phyloP scores from a whole-genome alignment of 2,888 invertebrate species.

The Aelia acuminata region DNA sequence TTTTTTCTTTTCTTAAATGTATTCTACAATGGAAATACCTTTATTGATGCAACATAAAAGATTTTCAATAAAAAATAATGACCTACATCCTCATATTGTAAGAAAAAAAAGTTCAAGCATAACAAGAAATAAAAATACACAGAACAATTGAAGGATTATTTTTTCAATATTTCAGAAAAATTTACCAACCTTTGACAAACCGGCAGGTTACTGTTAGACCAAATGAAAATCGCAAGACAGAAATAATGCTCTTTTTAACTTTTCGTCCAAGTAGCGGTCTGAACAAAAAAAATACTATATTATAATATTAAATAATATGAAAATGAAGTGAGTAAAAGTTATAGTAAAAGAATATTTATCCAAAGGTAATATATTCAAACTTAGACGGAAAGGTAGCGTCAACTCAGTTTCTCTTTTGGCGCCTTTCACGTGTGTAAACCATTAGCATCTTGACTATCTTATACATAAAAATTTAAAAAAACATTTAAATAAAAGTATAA shows the following conservation, averaged over 20 bases:
- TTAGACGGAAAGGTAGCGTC: not conserved
- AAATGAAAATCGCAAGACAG: not conserved
- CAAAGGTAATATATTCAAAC: not conserved
- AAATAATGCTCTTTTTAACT: not conserved
- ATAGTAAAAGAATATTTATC: not conserved
- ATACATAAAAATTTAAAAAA: not conserved
- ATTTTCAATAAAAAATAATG: too few species aligned
- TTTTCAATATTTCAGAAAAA: not conserved
- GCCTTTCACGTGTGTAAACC: not conserved
- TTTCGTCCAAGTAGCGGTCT: not conserved
- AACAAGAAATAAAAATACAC: not conserved
- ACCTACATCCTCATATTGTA: too few species aligned
- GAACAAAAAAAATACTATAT: not conserved
- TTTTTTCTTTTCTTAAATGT: too few species aligned
- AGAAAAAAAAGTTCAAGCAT: too few species aligned
- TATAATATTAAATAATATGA: not conserved
- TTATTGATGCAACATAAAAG: too few species aligned
- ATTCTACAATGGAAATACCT: too few species aligned
- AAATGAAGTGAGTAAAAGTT: not conserved
- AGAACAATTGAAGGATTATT: not conserved
- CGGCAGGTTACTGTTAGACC: not conserved
- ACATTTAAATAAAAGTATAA: not conserved
- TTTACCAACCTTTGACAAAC: not conserved
- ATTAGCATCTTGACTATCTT: not conserved
- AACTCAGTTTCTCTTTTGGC: not conserved